These are phyloP conservation scores for Meteorus sp. DNA, from an alignment of 1,140 invertebrate species.

Conservation along the genomic window DNA sequence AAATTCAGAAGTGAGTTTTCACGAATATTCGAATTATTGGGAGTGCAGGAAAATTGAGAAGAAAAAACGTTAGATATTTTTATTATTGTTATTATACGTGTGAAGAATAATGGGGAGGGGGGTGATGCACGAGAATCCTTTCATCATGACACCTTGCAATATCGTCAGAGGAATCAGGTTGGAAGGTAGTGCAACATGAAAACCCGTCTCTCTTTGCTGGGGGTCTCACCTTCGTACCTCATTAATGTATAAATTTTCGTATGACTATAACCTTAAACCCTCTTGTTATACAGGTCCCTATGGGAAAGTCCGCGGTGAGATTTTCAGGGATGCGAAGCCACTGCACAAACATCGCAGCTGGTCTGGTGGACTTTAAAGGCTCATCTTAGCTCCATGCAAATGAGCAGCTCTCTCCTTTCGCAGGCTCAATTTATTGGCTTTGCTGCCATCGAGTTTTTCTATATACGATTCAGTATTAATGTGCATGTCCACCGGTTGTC, in stretches of 20 bases:
- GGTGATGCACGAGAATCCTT: too few relatives aligned
- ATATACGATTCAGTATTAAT: background rate
- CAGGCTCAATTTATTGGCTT: constrained; percentile 20
- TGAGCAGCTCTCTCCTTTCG: constrained; percentile 16
- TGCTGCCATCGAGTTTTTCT: too few relatives aligned
- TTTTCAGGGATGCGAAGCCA: constrained; percentile 13
- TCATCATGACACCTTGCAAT: constrained; percentile 21
- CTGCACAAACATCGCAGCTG: constrained; percentile 12
- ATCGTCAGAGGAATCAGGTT: constrained; percentile 18
- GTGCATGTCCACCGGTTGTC: background rate
- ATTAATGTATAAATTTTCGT: background rate
- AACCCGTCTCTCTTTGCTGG: constrained; percentile 16
- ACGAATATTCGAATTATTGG: too few relatives aligned
- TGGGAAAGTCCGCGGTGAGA: constrained; percentile 23
- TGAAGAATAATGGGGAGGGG: too few relatives aligned
- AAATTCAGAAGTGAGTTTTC: too few relatives aligned
- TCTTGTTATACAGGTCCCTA: constrained; percentile 3
- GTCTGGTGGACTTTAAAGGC: constrained; percentile 22
- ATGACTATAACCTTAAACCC: background rate
- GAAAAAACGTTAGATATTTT: too few relatives aligned
- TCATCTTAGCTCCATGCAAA: constrained; percentile 27
- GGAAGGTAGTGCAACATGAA: background rate
- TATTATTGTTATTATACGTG: too few relatives aligned
- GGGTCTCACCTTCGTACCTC: background rate
- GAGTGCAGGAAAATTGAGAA: too few relatives aligned